phyloP scores from a whole-genome alignment of 2,888 invertebrate species.

The Hoplodrina ambigua region DNA sequence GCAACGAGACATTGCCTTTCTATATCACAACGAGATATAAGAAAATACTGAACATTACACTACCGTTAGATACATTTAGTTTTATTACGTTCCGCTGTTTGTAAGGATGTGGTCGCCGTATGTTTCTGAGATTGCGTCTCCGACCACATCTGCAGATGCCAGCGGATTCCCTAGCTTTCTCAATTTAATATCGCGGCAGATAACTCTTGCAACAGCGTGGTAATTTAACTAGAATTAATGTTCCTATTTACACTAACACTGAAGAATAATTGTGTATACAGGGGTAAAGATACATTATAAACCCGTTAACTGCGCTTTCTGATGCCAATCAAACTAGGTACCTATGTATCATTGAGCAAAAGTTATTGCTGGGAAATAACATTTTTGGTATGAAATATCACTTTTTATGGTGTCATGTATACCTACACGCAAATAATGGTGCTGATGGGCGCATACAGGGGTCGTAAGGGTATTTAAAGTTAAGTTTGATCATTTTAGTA shows the following conservation, averaged over 20 bases:
- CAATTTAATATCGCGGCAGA: slow-evolving; percentile 7
- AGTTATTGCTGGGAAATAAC: too few species aligned
- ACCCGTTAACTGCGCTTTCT: too few species aligned
- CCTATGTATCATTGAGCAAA: too few species aligned
- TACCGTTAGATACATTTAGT: slow-evolving; percentile 14
- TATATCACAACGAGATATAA: slow-evolving; percentile 21
- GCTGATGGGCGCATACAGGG: too few species aligned
- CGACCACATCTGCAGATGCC: slow-evolving; percentile 10
- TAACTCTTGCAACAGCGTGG: background rate
- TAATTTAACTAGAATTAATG: background rate
- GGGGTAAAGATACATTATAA: too few species aligned
- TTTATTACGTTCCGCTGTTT: slow-evolving; percentile 34
- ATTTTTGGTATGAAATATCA: too few species aligned
- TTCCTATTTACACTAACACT: background rate
- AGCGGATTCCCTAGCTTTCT: slow-evolving; percentile 17
- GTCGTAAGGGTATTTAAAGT: too few species aligned
- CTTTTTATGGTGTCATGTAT: too few species aligned
- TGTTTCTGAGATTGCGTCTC: slow-evolving; percentile 19
- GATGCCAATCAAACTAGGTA: too few species aligned
- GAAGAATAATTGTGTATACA: slow-evolving; percentile 7
- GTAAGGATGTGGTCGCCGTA: slow-evolving; percentile 32
- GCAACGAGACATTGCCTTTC: slow-evolving; percentile 36
- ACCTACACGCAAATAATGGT: too few species aligned
- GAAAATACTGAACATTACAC: slow-evolving; percentile 16
- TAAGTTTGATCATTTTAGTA: too few species aligned